A percentile compares a stretch with the other conserved stretches of the same genome.
Evolutionary conservation across 1,140 invertebrate species (phyloP).

Genomic region (Monochamus saltuarius): DNA sequence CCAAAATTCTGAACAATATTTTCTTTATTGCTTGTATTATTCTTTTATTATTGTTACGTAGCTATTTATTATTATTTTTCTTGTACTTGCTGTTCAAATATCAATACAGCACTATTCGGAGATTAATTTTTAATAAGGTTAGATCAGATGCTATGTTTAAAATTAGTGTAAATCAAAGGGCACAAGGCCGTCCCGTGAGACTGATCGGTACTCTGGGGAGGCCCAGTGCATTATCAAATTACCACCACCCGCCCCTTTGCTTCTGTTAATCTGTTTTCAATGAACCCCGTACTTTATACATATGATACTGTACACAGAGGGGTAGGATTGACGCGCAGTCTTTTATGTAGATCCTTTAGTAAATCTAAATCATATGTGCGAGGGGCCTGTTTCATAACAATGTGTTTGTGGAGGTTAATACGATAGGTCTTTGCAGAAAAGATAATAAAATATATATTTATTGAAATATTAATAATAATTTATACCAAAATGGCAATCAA

Average conservation of each 20-base stretch:
- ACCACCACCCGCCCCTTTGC: slow-evolving; percentile 49
- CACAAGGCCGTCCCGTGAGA: slow-evolving; percentile 36
- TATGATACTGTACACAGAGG: slow-evolving; percentile 18
- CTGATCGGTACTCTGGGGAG: slow-evolving; percentile 25
- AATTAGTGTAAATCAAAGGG: slow-evolving; percentile 55
- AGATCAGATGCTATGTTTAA: slow-evolving; percentile 54
- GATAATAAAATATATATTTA: background rate
- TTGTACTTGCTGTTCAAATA: background rate
- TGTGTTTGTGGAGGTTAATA: slow-evolving; percentile 7
- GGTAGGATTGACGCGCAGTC: background rate
- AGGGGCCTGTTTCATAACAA: slow-evolving; percentile 4
- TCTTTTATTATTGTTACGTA: too few relatives aligned
- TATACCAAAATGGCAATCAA: too few relatives aligned
- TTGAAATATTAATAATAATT: too few relatives aligned
- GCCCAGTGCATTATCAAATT: slow-evolving; percentile 51
- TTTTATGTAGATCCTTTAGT: background rate
- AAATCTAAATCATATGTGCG: slow-evolving; percentile 11
- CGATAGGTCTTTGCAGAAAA: slow-evolving; percentile 2
- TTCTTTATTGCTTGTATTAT: too few relatives aligned
- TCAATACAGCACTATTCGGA: slow-evolving; percentile 34
- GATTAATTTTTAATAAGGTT: slow-evolving; percentile 53
- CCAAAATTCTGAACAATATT: too few relatives aligned
- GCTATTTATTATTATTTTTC: too few relatives aligned
- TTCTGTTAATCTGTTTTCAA: slow-evolving; percentile 54
- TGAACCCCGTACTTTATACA: slow-evolving; percentile 33